Evolutionary conservation across 2,888 invertebrate genomes (phyloP), one percentile per base, ranked within the genome.

Genomic region (Sarcophaga rosellei): DNA sequence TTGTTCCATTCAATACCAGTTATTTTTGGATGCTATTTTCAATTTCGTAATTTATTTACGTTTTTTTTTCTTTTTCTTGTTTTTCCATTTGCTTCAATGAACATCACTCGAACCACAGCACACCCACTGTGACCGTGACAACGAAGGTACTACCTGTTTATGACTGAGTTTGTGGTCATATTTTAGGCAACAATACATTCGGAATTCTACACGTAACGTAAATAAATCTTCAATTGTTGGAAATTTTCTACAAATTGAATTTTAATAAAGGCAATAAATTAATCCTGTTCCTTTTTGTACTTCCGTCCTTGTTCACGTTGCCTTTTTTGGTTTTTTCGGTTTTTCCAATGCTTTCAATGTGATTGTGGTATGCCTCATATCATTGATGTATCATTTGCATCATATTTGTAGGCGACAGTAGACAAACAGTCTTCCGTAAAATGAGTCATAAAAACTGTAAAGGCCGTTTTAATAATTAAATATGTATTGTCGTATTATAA

Each of bases 191-290:
- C 35, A 53, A 53, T 17, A 53, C 53, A 53, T 15, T 53, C 10
- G 4, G 1, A 35, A 75, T 72, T 45, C 65, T 76, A 76, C 72
- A 82, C 76, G 76, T 76, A 76, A 72, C 45, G 8, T 15, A 72
- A 25, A 77, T 82, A 81, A 65, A 65, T 65, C 25, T 75, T 57
- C 62, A 35, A 53, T 53, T 59, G 44, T 65, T 76, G 59, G 65
- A 65, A 72, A 76, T 82, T 76, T 65, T 45, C 59, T 23, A 82
- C 45, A 47, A 72, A 82, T 82, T 82, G 20, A 70, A 72, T 81
- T 76, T 81, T 81, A 57, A 75, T 75, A 76, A 70, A 63, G 45
- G 8, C 57, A 70, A 59, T 70, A 77, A 15, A 12, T 59, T n/a
- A 11, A 72, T 82, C 47, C 76, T 66, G 23, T 72, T 25, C 20